A percentile compares a stretch with the other conserved stretches of the same genome.
Conservation (phyloP, 2,113 vertebrate species). For the Rousettus leschenaultii region DNA sequence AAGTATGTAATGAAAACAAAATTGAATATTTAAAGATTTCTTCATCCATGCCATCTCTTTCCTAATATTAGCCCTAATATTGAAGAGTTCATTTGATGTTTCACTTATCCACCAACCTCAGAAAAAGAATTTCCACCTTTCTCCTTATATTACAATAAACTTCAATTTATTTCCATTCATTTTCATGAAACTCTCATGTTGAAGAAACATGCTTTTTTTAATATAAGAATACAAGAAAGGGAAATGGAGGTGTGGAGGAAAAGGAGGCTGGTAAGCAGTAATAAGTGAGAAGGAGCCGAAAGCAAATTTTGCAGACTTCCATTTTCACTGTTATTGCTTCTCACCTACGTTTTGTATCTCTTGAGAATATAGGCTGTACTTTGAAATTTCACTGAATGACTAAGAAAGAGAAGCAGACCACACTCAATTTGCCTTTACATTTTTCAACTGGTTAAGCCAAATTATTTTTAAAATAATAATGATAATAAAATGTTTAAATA, state of each 20-base stretch:
- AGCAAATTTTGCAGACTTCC: background rate
- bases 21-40: background rate
- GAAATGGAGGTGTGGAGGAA: background rate
- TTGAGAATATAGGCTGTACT: background rate
- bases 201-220: background rate
- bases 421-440: background rate
- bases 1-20: background rate
- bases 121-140: background rate
- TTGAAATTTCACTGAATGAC: background rate
- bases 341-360: background rate
- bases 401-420: background rate
- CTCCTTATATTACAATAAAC: background rate
- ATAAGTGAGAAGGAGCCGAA: background rate
- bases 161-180: background rate
- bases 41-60: background rate
- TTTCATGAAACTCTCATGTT: background rate
- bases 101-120: background rate
- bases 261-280: background rate
- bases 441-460: conserved; percentile 16
- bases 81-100: background rate
- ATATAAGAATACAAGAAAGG: background rate
- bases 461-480: conserved; percentile 29
- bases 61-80: background rate
- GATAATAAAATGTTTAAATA: conserved; percentile 2
- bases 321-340: background rate